These are phyloP conservation scores for Turritopsis rubra DNA, from an alignment of 30 jellyfish, hydroid and myxozoan species.

Conservation along the genomic window DNA sequence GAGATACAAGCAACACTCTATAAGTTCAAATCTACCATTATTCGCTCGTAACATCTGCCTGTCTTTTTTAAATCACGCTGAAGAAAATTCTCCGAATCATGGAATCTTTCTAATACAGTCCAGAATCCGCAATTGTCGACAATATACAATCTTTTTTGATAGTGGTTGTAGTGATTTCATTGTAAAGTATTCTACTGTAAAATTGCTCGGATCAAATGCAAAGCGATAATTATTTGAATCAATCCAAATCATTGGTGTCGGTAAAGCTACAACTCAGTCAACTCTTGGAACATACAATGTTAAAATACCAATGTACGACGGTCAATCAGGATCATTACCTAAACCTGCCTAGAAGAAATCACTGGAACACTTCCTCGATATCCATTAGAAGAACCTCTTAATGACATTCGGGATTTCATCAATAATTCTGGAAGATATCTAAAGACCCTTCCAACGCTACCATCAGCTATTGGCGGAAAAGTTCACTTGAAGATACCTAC, in stretches of 20 bases:
- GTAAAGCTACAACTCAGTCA: slow-evolving; percentile 15
- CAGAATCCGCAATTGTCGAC: not conserved
- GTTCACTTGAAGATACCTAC: slow-evolving; percentile 24
- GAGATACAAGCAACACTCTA: slow-evolving; percentile 3
- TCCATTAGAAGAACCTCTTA: slow-evolving; percentile 4
- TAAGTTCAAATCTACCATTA: slow-evolving; percentile 20
- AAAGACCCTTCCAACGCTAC: slow-evolving; percentile 10
- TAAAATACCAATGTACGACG: slow-evolving; percentile 1
- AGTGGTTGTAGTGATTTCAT: slow-evolving; percentile 8
- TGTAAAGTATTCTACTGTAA: not conserved
- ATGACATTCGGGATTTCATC: not conserved
- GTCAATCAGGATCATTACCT: slow-evolving; percentile 10
- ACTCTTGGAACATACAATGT: slow-evolving; percentile 13
- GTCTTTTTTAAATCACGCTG: not conserved
- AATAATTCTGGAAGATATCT: not conserved
- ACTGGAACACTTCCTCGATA: slow-evolving; percentile 16
- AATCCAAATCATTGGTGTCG: slow-evolving; percentile 20
- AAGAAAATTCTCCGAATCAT: not conserved
- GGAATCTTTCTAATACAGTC: not conserved
- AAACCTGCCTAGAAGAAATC: slow-evolving; percentile 31
- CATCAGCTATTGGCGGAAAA: slow-evolving; percentile 29
- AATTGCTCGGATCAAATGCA: not conserved
- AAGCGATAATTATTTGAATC: not conserved
- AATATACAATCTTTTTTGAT: not conserved
- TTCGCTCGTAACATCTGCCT: not conserved